Evolutionary conservation across 92 coral and sea anemone genomes (phyloP).

Genomic region (Isaurus tuberculatus): DNA sequence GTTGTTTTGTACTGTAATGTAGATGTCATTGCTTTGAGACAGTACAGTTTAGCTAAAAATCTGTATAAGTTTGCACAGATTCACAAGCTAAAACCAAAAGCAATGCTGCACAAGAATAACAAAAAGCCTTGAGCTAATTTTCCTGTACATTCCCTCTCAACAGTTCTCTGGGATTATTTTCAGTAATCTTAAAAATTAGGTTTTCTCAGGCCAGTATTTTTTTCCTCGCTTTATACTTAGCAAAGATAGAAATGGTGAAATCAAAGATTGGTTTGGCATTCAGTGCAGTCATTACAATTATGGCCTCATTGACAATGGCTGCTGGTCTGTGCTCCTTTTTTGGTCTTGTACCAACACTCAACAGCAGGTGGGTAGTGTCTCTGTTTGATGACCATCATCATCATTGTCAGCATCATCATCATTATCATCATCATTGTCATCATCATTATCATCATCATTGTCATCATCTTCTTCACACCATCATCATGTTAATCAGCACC

Average conservation of each 20-base stretch:
- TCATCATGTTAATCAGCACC: not conserved
- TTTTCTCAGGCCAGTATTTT: too few species aligned
- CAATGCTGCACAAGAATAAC: too few species aligned
- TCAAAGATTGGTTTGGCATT: slow-evolving; percentile 95
- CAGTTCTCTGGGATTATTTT: too few species aligned
- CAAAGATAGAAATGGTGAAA: slow-evolving; percentile 98
- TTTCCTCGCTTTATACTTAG: slow-evolving; percentile 44
- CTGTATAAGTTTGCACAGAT: too few species aligned
- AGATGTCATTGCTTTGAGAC: not conserved
- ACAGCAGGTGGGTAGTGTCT: slow-evolving; percentile 81
- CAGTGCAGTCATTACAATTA: slow-evolving; percentile 95
- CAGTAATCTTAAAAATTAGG: not conserved
- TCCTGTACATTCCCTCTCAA: too few species aligned
- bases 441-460: not conserved
- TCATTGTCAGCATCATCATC: not conserved
- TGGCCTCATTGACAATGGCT: slow-evolving; percentile 96
- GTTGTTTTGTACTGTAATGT: not conserved
- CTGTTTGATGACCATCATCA: too few species aligned
- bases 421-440: not conserved
- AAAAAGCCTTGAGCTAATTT: too few species aligned
- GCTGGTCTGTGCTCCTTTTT: slow-evolving; percentile 92
- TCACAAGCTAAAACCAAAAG: too few species aligned
- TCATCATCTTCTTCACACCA: not conserved
- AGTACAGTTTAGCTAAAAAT: too few species aligned
- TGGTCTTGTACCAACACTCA: slow-evolving; percentile 94